A percentile compares a stretch with the other conserved stretches of the same genome.
Evolutionary conservation across 2,113 vertebrate species (phyloP).

Genomic region (Toxotes jaculatrix): DNA sequence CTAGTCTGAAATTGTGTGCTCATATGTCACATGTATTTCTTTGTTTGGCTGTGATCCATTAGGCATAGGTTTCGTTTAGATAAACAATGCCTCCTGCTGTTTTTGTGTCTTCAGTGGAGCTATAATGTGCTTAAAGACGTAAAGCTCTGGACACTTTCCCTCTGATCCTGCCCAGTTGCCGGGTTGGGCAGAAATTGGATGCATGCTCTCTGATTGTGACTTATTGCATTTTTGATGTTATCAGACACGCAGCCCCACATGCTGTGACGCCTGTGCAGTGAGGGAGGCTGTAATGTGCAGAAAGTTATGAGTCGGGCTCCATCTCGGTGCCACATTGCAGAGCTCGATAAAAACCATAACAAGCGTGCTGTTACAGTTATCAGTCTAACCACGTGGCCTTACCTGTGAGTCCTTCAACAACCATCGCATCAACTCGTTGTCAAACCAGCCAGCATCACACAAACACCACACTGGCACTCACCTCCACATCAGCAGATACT

Average conservation of each 20-base stretch:
- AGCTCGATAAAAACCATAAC: background rate
- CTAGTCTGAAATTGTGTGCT: background rate
- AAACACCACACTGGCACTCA: slow-evolving; percentile 51
- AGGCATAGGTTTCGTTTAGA: background rate
- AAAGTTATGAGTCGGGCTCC: slow-evolving; percentile 48
- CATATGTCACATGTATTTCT: background rate
- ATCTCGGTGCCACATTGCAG: slow-evolving; percentile 7
- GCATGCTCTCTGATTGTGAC: slow-evolving; percentile 23
- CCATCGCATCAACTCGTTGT: slow-evolving; percentile 25
- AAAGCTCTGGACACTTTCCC: background rate
- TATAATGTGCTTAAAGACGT: background rate
- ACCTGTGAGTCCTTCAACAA: slow-evolving; percentile 33
- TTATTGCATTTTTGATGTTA: slow-evolving; percentile 41
- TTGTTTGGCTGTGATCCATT: background rate
- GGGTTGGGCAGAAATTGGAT: background rate
- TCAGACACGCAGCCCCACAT: slow-evolving; percentile 36
- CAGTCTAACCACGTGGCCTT: slow-evolving; percentile 60
- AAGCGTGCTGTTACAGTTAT: slow-evolving; percentile 3
- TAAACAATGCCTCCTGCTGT: background rate
- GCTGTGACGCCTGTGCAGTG: background rate
- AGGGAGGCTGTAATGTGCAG: slow-evolving; percentile 12
- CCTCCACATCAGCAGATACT: slow-evolving; percentile 45
- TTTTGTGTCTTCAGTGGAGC: background rate
- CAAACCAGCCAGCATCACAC: slow-evolving; percentile 13
- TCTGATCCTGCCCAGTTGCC: background rate